These are phyloP conservation scores for Tuta absoluta DNA, from an alignment of 2,888 invertebrate genomes.

Conservation along the genomic window DNA sequence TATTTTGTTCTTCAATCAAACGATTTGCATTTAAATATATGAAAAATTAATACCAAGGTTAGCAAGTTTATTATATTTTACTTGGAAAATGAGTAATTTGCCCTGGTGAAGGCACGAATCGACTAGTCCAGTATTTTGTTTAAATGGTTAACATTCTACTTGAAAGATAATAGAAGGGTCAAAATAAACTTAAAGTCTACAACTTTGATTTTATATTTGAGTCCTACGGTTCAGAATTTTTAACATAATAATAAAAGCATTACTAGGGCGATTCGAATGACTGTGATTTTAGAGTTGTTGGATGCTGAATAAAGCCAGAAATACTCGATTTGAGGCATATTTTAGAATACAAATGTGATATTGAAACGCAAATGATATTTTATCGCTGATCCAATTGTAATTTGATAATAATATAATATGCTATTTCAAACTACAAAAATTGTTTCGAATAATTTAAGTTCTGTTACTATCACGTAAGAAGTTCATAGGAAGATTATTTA, in stretches of 20 bases:
- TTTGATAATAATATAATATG: slow-evolving; percentile 28
- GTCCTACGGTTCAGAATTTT: no score
- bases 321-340: slow-evolving; percentile 49
- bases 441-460: not conserved
- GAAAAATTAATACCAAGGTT: not conserved
- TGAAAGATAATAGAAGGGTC: no score
- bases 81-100: not conserved
- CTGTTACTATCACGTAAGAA: not conserved
- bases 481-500: not conserved
- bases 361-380: slow-evolving; percentile 34
- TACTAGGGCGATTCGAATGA: slow-evolving; percentile 26
- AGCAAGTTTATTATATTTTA: no score
- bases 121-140: not conserved
- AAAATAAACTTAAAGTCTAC: no score
- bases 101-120: not conserved
- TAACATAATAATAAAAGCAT: not conserved
- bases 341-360: slow-evolving; percentile 49
- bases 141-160: no score
- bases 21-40: slow-evolving; percentile 10
- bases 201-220: no score
- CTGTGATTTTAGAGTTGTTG: slow-evolving; percentile 48
- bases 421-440: not conserved
- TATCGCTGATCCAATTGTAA: slow-evolving; percentile 30
- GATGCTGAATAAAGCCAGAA: slow-evolving; percentile 30
- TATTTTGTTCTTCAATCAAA: not conserved